Base-by-base conservation (phyloP, 2,113 vertebrate genomes). In the Rhynchomys soricoides region DNA sequence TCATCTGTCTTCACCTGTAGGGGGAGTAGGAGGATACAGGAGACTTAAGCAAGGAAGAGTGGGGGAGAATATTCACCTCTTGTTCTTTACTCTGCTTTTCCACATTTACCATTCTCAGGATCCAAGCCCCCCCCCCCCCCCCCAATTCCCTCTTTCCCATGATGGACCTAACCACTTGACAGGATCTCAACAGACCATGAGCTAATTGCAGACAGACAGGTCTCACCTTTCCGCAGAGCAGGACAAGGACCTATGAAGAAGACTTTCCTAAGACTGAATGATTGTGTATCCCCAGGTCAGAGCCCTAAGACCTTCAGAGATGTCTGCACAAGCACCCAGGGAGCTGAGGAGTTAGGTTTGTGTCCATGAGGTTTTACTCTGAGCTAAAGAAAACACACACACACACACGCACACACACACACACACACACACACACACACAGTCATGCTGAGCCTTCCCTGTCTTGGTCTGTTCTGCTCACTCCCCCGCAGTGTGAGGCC, bases 1-100 rank as follows among this genome's bases (percentile, higher is more conserved):
- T 99, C 99, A 0, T 99, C 99, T 0, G 98, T 99, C 98, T 99
- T 99, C 90, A 99, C 99, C 99, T 99, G 97, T 40, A 0, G 0
- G 55, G 48, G 2, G 34, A 26, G 5, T 2, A 31, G 66, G 64
- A 43, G 21, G 43, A n/a, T 37, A 87, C 6, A 71, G 52, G 48
- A 37, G 79, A 31, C 7, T 0, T 71, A 59, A 95, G 0, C 8
- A 52, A 29, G 1, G 10, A 55, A 16, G 52, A 4, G 5, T 0
- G 7, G 13, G 34, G 12, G 3, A 26, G 85, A 26, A 24, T 62
- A 7, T 0, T 0, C 19, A 22, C 78, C 59, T 55, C 52, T 8
- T 5, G n/a, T 34, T 50, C 57, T 62, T 71, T 37, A 4, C 40
- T 21, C 89, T 26, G 50, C 78, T 68, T 74, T 75, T 77, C 95